Evolutionary conservation across 2,888 invertebrate species (phyloP), one percentile per base, ranked within the genome.

Genomic region (Athalia circularis): DNA sequence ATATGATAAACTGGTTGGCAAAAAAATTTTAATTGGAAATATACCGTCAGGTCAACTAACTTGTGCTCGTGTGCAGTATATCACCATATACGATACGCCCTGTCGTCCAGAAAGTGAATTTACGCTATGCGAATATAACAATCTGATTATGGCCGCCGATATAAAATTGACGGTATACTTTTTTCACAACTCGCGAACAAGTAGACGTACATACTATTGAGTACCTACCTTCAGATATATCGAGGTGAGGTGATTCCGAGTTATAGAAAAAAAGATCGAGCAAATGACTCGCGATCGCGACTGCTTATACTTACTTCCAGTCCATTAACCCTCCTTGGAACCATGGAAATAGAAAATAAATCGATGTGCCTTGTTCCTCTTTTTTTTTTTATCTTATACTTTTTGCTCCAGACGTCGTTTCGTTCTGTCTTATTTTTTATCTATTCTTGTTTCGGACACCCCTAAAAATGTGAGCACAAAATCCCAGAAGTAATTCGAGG

Each of bases 21-120:
- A 75, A 62, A 75, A 75, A 75, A 50, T 75, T 75, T 62, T 75
- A 75, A 75, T 75, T 75, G 75, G 62, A 64, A 75, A 75, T 75
- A 62, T 75, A 75, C 64, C 48, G 64, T n/a, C 62, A 15, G 45
- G 61, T 62, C 13, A n/a, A 65, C 45, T 15, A 52, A 52, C 52
- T 52, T 52, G 29, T 65, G 68, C 54, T 52, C 11, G 54, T 54
- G 29, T 54, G 29, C 47, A 72, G 7, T 59, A 47, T 59, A 11
- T 45, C 59, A 72, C 59, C n/a, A 29, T 29, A 29, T 29, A 29
- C 72, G 72, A 59, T 52, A 57, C 59, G 57, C 47, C 45, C 47
- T 47, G 72, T 59, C 59, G 72, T 57, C 72, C 72, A 52, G 59
- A 59, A 72, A 72, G 59, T 57, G 70, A 70, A 43, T 52, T 59